These are phyloP conservation scores for Meles meles DNA, from an alignment of 2,113 vertebrate species.

Conservation along the genomic window DNA sequence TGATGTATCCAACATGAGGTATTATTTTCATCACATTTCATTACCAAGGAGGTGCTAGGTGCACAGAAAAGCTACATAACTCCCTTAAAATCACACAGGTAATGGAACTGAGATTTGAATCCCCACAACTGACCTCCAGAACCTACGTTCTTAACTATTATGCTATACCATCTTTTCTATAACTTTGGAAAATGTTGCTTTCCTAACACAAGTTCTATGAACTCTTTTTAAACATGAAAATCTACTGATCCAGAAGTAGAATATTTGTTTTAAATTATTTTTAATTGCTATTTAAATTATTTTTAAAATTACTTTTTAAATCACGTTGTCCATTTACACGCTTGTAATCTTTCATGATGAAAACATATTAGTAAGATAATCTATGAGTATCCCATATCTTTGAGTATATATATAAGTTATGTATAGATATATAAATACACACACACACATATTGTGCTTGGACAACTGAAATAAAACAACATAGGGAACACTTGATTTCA, in stretches of 20 bases:
- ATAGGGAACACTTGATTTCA: background rate
- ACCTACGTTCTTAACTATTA: background rate
- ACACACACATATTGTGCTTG: background rate
- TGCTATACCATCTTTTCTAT: background rate
- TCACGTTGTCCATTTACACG: background rate
- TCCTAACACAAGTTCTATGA: background rate
- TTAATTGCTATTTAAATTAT: background rate
- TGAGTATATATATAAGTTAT: background rate
- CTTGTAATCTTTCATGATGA: background rate
- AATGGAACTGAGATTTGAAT: background rate
- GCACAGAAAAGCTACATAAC: background rate
- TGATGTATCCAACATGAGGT: background rate
- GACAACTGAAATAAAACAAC: background rate
- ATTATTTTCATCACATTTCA: background rate
- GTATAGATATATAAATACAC: background rate
- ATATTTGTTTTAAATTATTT: background rate
- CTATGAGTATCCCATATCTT: background rate
- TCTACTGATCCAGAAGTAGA: background rate
- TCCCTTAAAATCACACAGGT: background rate
- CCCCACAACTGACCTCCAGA: background rate
- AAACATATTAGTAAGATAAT: background rate
- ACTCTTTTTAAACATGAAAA: background rate
- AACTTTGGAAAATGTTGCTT: background rate
- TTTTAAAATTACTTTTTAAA: background rate
- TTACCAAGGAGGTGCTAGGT: background rate